Conservation (phyloP, 2,113 vertebrate species). For the Scatophagus argus region DNA sequence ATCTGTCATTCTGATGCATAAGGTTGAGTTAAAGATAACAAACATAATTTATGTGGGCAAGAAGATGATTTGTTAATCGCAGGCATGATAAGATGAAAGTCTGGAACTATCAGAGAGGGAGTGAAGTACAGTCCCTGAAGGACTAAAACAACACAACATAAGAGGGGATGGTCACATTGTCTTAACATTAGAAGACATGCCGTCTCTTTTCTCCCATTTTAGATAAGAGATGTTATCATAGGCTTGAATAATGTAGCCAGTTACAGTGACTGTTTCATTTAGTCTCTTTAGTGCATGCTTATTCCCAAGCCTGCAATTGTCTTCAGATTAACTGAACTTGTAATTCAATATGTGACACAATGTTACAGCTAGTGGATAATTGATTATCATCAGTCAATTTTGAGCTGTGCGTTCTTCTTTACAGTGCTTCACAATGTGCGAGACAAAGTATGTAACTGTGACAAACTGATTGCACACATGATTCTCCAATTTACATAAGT, state of each 20-base stretch:
- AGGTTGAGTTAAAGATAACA: conserved; percentile 7
- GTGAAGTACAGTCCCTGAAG: background rate
- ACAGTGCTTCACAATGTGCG: background rate
- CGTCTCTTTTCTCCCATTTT: background rate
- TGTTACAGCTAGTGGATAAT: background rate
- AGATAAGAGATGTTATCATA: background rate
- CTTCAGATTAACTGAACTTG: background rate
- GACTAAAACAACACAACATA: background rate
- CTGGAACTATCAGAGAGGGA: background rate
- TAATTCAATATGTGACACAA: background rate
- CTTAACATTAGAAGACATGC: background rate
- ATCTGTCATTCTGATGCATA: conserved; percentile 25
- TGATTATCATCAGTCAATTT: background rate
- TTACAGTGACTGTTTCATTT: too few species aligned
- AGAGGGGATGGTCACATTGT: background rate
- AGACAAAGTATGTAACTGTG: background rate
- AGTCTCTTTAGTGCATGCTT: background rate
- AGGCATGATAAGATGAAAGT: conserved; percentile 10
- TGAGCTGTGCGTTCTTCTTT: background rate
- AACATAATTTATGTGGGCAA: conserved; percentile 6
- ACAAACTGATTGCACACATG: background rate
- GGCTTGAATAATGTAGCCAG: background rate
- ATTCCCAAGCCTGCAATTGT: background rate
- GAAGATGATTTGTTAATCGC: background rate
- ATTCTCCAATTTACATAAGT: background rate